A percentile compares a stretch with the other conserved stretches of the same genome.
These are phyloP conservation scores for Drosophila mulleri DNA, from an alignment of 2,888 invertebrate genomes.

Conservation along the genomic window DNA sequence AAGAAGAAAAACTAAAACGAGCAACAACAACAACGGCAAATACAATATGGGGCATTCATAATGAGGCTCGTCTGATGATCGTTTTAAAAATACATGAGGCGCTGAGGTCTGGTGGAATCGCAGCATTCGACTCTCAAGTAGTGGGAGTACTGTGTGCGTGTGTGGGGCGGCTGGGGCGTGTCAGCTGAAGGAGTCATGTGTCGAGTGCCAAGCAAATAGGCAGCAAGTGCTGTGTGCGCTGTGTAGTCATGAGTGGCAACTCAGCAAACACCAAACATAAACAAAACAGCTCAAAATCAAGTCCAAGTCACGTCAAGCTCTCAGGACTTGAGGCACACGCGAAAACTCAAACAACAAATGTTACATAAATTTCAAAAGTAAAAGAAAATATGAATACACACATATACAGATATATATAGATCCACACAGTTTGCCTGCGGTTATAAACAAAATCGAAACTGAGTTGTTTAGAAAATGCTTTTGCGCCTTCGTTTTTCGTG, in stretches of 20 bases:
- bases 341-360: constrained; percentile 23
- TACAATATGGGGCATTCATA: constrained; percentile 43
- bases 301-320: constrained; percentile 41
- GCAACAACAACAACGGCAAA: constrained; percentile 13
- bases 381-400: constrained; percentile 3
- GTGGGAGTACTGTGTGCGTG: constrained; percentile 36
- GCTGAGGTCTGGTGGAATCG: constrained; percentile 22
- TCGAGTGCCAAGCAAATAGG: constrained; percentile 57
- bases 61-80: constrained; percentile 65
- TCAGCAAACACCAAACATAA: constrained; percentile 26
- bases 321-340: constrained; percentile 16
- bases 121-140: constrained; percentile 32
- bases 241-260: neutral
- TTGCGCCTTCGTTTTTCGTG: constrained; percentile 31
- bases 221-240: constrained; percentile 21
- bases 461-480: constrained; percentile 41
- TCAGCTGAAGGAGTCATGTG: constrained; percentile 8
- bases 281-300: constrained; percentile 40
- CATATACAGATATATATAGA: constrained; percentile 1
- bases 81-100: constrained; percentile 57
- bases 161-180: neutral
- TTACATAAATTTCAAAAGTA: constrained; percentile 15
- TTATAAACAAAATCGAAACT: constrained; percentile 46
- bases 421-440: neutral
- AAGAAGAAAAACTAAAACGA: constrained; percentile 36